These are phyloP conservation scores for Rhipidura dahli DNA, from an alignment of 2,113 vertebrate genomes.

Conservation along the genomic window DNA sequence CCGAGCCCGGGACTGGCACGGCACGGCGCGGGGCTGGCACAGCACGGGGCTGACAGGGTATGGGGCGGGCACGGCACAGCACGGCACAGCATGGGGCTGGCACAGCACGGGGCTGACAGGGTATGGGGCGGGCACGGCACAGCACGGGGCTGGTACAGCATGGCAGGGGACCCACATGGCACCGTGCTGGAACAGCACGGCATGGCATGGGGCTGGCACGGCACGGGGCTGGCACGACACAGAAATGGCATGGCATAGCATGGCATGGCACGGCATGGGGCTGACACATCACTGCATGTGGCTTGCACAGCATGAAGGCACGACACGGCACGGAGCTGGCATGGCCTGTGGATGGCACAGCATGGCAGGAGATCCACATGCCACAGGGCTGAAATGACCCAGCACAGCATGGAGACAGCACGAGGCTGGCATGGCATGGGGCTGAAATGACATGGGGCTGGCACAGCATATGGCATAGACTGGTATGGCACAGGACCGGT, in stretches of 20 bases:
- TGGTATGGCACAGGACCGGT: neutral
- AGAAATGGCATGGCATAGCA: too few species aligned
- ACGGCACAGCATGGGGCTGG: neutral
- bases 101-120: too few species aligned
- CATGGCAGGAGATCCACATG: too few species aligned
- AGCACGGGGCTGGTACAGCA: neutral
- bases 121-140: neutral
- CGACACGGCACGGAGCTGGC: neutral
- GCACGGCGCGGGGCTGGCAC: neutral
- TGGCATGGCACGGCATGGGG: neutral
- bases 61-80: too few species aligned
- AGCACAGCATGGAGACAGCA: neutral
- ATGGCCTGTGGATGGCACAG: too few species aligned
- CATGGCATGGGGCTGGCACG: rapidly evolving
- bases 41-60: neutral
- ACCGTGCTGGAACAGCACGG: neutral
- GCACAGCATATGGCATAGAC: rapidly evolving
- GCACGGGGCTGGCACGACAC: neutral
- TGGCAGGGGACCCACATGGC: neutral
- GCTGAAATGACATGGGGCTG: neutral
- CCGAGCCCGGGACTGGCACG: neutral
- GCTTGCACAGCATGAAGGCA: too few species aligned
- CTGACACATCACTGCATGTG: too few species aligned
- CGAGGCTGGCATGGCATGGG: rapidly evolving
- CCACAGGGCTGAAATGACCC: too few species aligned